A percentile compares a stretch with the other conserved stretches of the same genome.
Conservation (phyloP, 2,888 invertebrate genomes). For the Endotricha flammealis region DNA sequence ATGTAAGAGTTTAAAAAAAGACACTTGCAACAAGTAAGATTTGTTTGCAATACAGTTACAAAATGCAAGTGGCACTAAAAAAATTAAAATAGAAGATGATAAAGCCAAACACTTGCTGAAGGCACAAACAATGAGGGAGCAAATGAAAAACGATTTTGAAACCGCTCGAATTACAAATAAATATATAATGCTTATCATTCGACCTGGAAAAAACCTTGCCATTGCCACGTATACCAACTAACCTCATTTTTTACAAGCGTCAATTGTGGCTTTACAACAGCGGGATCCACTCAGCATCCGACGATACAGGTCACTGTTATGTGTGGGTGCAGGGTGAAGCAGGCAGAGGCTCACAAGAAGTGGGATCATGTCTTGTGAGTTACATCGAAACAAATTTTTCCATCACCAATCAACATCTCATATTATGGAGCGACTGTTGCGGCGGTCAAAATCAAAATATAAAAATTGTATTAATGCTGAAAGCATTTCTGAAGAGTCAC, state of each 20-base stretch:
- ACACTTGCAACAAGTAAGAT: slow-evolving; percentile 10
- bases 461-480: slow-evolving; percentile 18
- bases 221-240: slow-evolving; percentile 9
- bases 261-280: slow-evolving; percentile 11
- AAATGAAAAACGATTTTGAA: background rate
- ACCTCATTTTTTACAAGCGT: slow-evolving; percentile 9
- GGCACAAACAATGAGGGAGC: background rate
- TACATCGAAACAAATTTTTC: too few relatives aligned
- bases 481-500: slow-evolving; percentile 3
- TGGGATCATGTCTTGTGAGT: background rate
- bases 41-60: too few relatives aligned
- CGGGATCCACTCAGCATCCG: slow-evolving; percentile 1
- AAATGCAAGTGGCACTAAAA: too few relatives aligned
- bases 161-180: background rate
- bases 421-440: slow-evolving; percentile 2
- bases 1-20: slow-evolving; percentile 11
- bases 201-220: slow-evolving; percentile 10
- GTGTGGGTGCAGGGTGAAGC: slow-evolving; percentile 14
- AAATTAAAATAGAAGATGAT: too few relatives aligned
- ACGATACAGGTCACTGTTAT: slow-evolving; percentile 7
- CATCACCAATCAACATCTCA: background rate
- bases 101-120: too few relatives aligned
- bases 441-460: slow-evolving; percentile 19
- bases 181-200: slow-evolving; percentile 3
- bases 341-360: slow-evolving; percentile 14